Conservation (phyloP, 2,113 vertebrate genomes). For the Epinephelus fuscoguttatus region DNA sequence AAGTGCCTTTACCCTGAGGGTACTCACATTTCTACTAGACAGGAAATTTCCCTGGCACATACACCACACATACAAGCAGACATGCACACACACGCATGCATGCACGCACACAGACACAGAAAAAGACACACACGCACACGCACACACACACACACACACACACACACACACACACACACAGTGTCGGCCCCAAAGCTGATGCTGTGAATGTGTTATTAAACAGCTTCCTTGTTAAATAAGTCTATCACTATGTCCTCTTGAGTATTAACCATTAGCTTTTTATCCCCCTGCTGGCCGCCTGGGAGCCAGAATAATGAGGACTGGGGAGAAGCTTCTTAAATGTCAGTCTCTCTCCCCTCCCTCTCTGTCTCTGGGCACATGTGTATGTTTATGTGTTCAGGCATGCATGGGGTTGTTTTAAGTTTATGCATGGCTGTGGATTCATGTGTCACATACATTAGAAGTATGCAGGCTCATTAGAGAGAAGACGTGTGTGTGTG, state of each 20-base stretch:
- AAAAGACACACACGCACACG: background rate
- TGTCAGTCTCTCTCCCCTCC: constrained; percentile 5
- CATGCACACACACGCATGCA: background rate
- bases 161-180: constrained; percentile 16
- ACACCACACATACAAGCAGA: background rate
- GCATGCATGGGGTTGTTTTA: background rate
- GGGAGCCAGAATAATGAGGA: constrained; percentile 42
- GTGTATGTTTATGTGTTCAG: constrained; percentile 9
- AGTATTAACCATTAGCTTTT: constrained; percentile 63
- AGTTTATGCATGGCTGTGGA: background rate
- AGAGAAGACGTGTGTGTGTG: background rate
- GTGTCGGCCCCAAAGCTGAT: constrained; percentile 37
- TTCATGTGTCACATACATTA: background rate
- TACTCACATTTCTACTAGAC: background rate
- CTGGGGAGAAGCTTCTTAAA: constrained; percentile 45
- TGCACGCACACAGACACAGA: no score
- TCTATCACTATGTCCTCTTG: constrained; percentile 53
- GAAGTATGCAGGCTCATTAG: constrained; percentile 7
- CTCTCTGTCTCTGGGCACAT: background rate
- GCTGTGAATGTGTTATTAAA: constrained; percentile 58
- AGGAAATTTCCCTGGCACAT: constrained; percentile 12
- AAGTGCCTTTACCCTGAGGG: background rate
- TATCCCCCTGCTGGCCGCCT: constrained; percentile 44
- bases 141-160: constrained; percentile 22
- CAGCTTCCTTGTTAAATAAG: constrained; percentile 63